A percentile compares a stretch with the other conserved stretches of the same genome.
These are phyloP conservation scores for Amia ocellicauda DNA, from an alignment of 2,113 vertebrate genomes.

Conservation along the genomic window DNA sequence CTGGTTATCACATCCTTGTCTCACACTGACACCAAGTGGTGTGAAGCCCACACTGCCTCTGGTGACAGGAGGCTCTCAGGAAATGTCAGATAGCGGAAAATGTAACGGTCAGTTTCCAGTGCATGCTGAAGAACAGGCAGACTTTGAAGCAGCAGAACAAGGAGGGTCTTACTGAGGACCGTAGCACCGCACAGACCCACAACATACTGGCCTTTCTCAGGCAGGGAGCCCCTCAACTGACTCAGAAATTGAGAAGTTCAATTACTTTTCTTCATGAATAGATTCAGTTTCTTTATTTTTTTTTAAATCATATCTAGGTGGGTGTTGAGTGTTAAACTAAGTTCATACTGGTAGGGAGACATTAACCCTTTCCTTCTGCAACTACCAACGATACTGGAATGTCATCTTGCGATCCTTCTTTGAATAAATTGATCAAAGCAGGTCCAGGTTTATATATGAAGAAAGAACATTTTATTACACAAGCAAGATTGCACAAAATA, in stretches of 20 bases:
- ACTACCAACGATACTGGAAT: too few species aligned
- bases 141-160: slow-evolving; percentile 6
- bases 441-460: too few species aligned
- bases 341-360: background rate
- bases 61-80: background rate
- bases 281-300: background rate
- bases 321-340: background rate
- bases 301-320: background rate
- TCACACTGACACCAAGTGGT: too few species aligned
- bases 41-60: too few species aligned
- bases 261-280: background rate
- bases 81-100: slow-evolving; percentile 6
- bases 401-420: too few species aligned
- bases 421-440: too few species aligned
- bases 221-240: too few species aligned
- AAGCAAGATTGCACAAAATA: too few species aligned
- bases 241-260: background rate
- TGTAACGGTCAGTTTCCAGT: background rate
- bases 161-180: background rate
- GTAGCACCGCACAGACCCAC: background rate
- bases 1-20: too few species aligned
- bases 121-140: slow-evolving; percentile 1
- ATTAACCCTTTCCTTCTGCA: too few species aligned
- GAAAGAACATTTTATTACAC: too few species aligned
- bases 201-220: background rate